Percentiles rank a stretch among this genome's conserved stretches.
These are phyloP conservation scores for Oryctes rhinoceros DNA, from an alignment of 1,140 invertebrate species.

Conservation along the genomic window DNA sequence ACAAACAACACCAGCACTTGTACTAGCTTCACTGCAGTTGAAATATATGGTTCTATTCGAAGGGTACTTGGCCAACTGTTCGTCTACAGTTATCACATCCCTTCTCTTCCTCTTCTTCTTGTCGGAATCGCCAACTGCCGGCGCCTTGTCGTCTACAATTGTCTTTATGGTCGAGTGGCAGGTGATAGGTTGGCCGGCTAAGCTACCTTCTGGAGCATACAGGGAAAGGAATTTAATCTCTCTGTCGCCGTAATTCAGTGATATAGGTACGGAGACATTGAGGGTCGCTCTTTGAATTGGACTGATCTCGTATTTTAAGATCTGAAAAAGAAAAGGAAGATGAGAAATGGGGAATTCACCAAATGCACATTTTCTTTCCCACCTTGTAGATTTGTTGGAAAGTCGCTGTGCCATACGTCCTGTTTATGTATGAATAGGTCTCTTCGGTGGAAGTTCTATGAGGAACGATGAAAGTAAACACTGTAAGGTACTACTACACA, in stretches of 20 bases:
- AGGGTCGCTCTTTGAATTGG: slow-evolving; percentile 57
- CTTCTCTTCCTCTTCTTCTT: slow-evolving; percentile 18
- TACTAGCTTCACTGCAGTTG: slow-evolving; percentile 52
- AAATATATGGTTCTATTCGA: slow-evolving; percentile 55
- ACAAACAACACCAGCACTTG: slow-evolving; percentile 50
- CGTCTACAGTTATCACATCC: not conserved
- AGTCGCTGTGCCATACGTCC: slow-evolving; percentile 42
- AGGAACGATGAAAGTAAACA: slow-evolving; percentile 41
- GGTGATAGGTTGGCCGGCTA: slow-evolving; percentile 53
- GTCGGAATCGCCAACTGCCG: slow-evolving; percentile 19
- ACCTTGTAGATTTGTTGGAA: slow-evolving; percentile 46
- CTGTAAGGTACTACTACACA: not conserved
- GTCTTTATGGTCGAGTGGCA: slow-evolving; percentile 46
- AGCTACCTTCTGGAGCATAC: slow-evolving; percentile 50
- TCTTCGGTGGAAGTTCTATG: slow-evolving; percentile 59
- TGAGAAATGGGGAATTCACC: not conserved
- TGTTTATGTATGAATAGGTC: slow-evolving; percentile 53
- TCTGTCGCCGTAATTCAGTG: slow-evolving; percentile 42
- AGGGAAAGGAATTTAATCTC: slow-evolving; percentile 55
- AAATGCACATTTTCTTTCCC: not conserved
- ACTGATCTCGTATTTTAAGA: slow-evolving; percentile 61
- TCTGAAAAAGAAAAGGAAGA: slow-evolving; percentile 50
- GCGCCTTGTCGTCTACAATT: not conserved
- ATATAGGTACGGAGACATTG: slow-evolving; percentile 56
- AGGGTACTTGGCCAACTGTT: not conserved